A percentile compares a stretch with the other conserved stretches of the same genome.
Conservation (phyloP, 2,113 vertebrate species). For the Odobenus rosmarus region DNA sequence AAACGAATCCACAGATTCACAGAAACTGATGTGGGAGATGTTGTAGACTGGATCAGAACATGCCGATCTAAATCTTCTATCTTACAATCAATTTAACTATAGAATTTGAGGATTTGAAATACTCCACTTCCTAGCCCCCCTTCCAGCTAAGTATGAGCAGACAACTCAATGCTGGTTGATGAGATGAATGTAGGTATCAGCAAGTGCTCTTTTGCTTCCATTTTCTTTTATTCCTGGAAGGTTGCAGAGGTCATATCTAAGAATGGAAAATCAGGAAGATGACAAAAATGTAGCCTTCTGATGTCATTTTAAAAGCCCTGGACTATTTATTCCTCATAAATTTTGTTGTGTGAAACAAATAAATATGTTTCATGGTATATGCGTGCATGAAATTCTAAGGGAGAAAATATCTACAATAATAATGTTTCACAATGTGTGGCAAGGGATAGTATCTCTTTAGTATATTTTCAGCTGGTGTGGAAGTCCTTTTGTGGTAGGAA, state of each 20-base stretch:
- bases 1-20: background rate
- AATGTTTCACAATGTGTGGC: background rate
- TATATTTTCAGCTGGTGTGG: background rate
- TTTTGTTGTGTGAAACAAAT: background rate
- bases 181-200: background rate
- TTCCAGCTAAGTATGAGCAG: background rate
- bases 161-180: background rate
- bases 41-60: background rate
- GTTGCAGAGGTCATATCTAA: background rate
- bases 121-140: background rate
- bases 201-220: background rate
- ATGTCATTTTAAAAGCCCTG: background rate
- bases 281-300: background rate
- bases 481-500: background rate
- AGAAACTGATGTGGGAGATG: background rate
- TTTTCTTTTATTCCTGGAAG: background rate
- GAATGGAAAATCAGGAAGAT: background rate
- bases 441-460: background rate
- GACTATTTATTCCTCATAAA: background rate
- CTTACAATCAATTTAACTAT: background rate
- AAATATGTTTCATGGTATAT: background rate
- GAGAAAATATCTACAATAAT: background rate
- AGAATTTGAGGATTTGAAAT: background rate
- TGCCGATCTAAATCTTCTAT: background rate
- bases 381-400: background rate